Base-by-base conservation (phyloP, 2,888 invertebrate genomes). In the Stenichneumon culpator region DNA sequence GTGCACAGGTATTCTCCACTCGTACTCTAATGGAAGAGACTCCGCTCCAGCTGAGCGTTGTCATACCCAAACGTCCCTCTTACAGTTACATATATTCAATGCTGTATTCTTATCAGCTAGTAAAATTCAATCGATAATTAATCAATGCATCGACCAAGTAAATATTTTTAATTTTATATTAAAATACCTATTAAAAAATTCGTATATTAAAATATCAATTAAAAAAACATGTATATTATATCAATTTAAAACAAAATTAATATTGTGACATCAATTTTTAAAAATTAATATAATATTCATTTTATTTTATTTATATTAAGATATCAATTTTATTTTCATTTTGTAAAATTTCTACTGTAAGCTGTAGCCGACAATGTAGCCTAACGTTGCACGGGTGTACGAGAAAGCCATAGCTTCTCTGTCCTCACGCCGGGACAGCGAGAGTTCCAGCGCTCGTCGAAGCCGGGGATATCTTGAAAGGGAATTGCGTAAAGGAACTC, bases 401-500 rank as follows among this genome's bases (percentile, higher is more conserved):
- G 60, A 28, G 32, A 28, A 28, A 63, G 25, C 16, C 28, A 1
- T 14, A 60, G 25, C 70, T 65, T 65, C 36, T 52, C 50, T 57
- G 19, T 36, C 22, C n/a, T 52, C 54, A 47, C 50, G 52, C 69
- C 47, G 52, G 63, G 72, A 57, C 65, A 65, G 65, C 50, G 72
- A 73, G 36, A 73, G 57, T 78, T 73, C 16, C 65, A 73, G 73
- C 65, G 80, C 52, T 68, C 74, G 83, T 79, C 77, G 79, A 39
- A 79, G 63, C 22, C 25, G 19, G 52, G 74, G 74, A 84, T 82
- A 74, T 69, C 52, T 68, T 73, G 77, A 9, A 82, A 57, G 65
- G 25, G 74, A 82, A 84, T 84, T 84, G 84, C 84, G 84, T 70
- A 39, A 82, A 84, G 79, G 63, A 70, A 63, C 69, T 22, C 39